Base-by-base conservation (phyloP, 1,140 invertebrate genomes). In the Drosophila fuyamai region DNA sequence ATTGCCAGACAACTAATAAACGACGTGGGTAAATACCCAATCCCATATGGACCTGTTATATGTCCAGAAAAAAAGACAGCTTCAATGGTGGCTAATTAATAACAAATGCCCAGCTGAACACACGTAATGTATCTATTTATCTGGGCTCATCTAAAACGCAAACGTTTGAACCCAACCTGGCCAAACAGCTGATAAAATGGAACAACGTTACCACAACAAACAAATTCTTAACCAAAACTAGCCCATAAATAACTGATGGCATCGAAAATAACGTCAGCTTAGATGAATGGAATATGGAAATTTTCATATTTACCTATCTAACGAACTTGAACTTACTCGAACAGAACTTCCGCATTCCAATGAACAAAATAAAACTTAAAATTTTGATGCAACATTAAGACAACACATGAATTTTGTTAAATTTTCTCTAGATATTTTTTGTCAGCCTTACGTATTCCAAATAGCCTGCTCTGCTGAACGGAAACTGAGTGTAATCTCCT, bases 1-100 rank as follows among this genome's bases (percentile, higher is more conserved):
- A 79, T 88, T 79, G 66, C 71, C 75, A 65, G 66, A 57, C 62
- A 88, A 88, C 82, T 86, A 82, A 88, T 88, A 82, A 83, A 73
- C 67, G 76, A 82, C 27, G 51, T 41, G 16, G 62, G 56, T 61
- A 65, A 41, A 81, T 63, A 75, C 27, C 51, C 62, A 43, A 68
- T 54, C 41, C 51, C 55, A 71, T 43, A 53, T 70, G 60, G 70
- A 82, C 80, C 75, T 82, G 80, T 83, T 83, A 71, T 72, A 54
- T 38, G 61, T 57, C 46, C 75, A 79, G 35, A 54, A 62, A 23
- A 61, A 38, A n/a, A 41, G 41, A 41, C 47, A 76, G 59, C 53
- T 50, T 84, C 65, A 83, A 84, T 83, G 61, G 51, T 57, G 75
- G 73, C 66, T 81, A 85, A 84, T 84, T 84, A 84, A 81, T 81